Percentiles rank a stretch among this genome's conserved stretches.
Evolutionary conservation across 1,140 invertebrate species (phyloP).

Genomic region (Zaprionus ornatus): DNA sequence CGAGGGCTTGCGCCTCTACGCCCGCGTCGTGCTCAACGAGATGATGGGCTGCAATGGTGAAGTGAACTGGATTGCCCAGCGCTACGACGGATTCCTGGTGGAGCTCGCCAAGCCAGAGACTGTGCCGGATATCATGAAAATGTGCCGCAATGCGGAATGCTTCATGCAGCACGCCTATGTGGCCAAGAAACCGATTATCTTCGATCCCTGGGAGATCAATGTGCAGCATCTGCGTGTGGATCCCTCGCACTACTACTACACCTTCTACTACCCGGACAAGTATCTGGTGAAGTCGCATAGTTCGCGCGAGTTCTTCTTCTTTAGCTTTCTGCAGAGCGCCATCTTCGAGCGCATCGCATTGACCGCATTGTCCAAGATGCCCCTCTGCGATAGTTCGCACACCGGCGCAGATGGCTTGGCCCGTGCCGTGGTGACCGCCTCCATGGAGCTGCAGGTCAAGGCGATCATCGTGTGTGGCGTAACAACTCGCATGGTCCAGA

Average conservation of each 20-base stretch:
- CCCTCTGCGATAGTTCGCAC: slow-evolving; percentile 66
- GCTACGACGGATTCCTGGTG: slow-evolving; percentile 74
- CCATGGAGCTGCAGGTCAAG: slow-evolving; percentile 60
- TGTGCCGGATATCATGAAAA: slow-evolving; percentile 52
- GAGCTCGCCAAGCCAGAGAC: slow-evolving; percentile 39
- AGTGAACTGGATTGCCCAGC: slow-evolving; percentile 59
- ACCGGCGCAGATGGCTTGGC: slow-evolving; percentile 70
- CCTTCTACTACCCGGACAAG: slow-evolving; percentile 77
- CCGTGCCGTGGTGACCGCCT: slow-evolving; percentile 50
- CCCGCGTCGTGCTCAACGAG: slow-evolving; percentile 67
- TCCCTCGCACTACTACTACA: slow-evolving; percentile 58
- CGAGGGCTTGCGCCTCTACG: slow-evolving; percentile 58
- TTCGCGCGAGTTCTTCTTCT: slow-evolving; percentile 23
- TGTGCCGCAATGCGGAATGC: slow-evolving; percentile 61
- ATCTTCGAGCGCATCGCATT: slow-evolving; percentile 58
- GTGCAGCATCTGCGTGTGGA: slow-evolving; percentile 55
- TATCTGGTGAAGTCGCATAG: slow-evolving; percentile 47
- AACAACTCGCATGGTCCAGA: slow-evolving; percentile 72
- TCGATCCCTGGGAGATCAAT: slow-evolving; percentile 51
- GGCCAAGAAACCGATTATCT: slow-evolving; percentile 68
- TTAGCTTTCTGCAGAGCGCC: slow-evolving; percentile 56
- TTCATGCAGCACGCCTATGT: slow-evolving; percentile 58
- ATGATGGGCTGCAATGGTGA: slow-evolving; percentile 61
- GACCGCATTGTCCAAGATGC: slow-evolving; percentile 34
- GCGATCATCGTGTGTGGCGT: slow-evolving; percentile 66